Evolutionary conservation across 2,888 invertebrate species (phyloP), one percentile per base, ranked within the genome.

Genomic region (Temnothorax rugatulus): DNA sequence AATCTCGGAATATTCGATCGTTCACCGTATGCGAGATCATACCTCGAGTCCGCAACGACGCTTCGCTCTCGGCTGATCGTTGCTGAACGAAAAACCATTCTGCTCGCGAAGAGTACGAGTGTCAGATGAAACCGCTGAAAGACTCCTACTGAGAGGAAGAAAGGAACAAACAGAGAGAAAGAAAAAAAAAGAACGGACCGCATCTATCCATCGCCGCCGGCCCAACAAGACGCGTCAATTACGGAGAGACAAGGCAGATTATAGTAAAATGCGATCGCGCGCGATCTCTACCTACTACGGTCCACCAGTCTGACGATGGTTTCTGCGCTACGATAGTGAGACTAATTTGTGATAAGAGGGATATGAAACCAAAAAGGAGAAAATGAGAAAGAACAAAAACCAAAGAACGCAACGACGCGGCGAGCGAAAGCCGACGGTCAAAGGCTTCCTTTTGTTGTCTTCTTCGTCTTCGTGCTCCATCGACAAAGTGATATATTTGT

Each of bases 261-360:
- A 63, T 59, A 73, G 73, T 54, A 57, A 85, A 77, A 59, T 18
- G 83, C 59, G 83, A 79, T 73, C 74, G 41, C 54, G 54, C 41
- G 54, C 29, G 57, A 76, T 76, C 54, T 57, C 57, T 44, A 18
- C 0, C 50, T 63, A 34, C n/a, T 57, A 41, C 44, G n/a, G 41
- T 18, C 47, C 21, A 47, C 71, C 71, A 59, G 44, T 57, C 47
- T 18, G 59, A 50, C 25, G 61, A 61, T 66, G 82, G 57, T 84
- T 84, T 90, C 85, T 71, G 76, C 73, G 57, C 82, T 73, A 84
- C 84, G 87, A 81, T 88, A 89, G 86, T 84, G 84, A 85, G 90
- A 91, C 91, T 92, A 92, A 93, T 88, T 91, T 93, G 93, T 93
- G 93, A 93, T 93, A 93, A 91, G 90, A 91, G 90, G 69, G 91